Evolutionary conservation across 2,797 vertebrate species (phyloP), one percentile per base, ranked within the genome.

Genomic region (Crenichthys baileyi): DNA sequence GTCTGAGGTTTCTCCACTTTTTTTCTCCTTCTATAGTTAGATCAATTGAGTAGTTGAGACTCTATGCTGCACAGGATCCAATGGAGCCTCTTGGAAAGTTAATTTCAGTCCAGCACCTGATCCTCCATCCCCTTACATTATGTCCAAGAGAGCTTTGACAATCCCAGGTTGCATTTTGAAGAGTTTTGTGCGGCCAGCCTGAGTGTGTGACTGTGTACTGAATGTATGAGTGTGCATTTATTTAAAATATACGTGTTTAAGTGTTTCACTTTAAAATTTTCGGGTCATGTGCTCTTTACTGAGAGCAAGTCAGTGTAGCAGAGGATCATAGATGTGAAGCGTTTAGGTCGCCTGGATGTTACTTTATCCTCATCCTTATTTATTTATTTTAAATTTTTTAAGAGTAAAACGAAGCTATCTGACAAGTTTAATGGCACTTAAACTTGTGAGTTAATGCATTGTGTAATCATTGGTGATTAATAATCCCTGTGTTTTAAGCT

Each of bases 21-120:
- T 89, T 88, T 89, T 91, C 89, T 91, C 85, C 77, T 91, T 93
- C 88, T 87, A 92, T 87, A 94, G 89, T 92, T 87, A 91, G 79
- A 91, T 91, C 68, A 88, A 90, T 91, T 85, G 91, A 91, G 90
- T 89, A 81, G 87, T 79, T 71, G 84, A 92, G 86, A 91, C 88
- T 86, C 77, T 83, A 76, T 85, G 81, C 86, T 88, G 88, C 88
- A 85, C 81, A 87, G 83, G 70, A 88, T 82, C 83, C 88, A 85
- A 83, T 80, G 82, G 85, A 86, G 88, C 82, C 87, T 88, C 88
- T 81, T 86, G 85, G 83, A 85, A 87, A 84, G 85, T 70, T 77
- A 58, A 91, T 86, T 87, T 79, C 75, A 83, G 83, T 76, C 80
- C 71, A 31, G 68, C 75, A 76, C 70, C 68, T 58, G 39, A 55